Base-by-base conservation (phyloP, 1,140 invertebrate species). In the Manduca sexta region DNA sequence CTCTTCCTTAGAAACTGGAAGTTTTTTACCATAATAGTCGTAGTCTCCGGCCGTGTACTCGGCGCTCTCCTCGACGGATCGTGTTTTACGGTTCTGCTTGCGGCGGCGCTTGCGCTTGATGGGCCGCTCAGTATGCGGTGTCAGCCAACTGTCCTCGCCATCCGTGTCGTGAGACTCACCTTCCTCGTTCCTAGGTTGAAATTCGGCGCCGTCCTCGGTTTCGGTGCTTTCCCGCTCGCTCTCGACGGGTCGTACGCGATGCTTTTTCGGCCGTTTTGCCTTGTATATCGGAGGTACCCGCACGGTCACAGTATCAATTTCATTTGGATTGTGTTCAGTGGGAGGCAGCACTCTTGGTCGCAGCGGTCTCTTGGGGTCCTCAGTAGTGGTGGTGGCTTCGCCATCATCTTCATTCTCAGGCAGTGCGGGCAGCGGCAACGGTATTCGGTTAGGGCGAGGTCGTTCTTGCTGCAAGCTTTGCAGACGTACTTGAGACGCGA, bases 281-380 rank as follows among this genome's bases (percentile, higher is more conserved):
- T 69, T 77, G 45, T 85, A 84, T 42, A 87, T 86, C 0, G 86
- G 84, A 0, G 86, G 86, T 15, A 87, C 81, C 21, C 82, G 56
- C 11, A 87, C 86, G 6, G 86, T 86, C 1, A 87, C 71, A 1
- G 86, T 87, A 41, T 87, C 85, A 5, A 87, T 87, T 56, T 85
- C 74, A 11, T 74, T 75, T 0, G 85, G 85, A 45, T 87, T 83
- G 26, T 87, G 77, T 50, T 87, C 84, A 1, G 84, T 86, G 0
- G 84, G 85, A 0, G 85, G 85, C 7, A 86, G 52, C 6, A 87
- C 76, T 5, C 80, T 73, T 0, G 86, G 84, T 31, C 70, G 69
- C 12, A 87, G 57, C 3, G 65, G 59, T 35, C 70, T 60, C 13
- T 69, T 68, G 1, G 84, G 86, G 45, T 86, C 74, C 47, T 85